Base-by-base conservation (phyloP, 1,140 invertebrate species). In the Teleogryllus occipitalis region DNA sequence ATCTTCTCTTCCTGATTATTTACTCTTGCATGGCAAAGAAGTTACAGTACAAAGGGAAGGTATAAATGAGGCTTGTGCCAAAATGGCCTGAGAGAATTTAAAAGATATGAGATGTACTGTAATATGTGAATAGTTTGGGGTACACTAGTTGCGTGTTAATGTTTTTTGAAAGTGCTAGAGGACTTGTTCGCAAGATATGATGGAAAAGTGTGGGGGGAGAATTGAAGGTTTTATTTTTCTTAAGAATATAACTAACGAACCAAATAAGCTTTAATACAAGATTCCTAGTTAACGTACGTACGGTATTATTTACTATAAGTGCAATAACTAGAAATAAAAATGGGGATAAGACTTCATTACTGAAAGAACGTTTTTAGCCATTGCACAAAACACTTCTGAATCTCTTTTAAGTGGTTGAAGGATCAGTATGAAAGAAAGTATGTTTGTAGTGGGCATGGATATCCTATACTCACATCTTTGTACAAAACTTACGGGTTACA, bases 111-210 rank as follows among this genome's bases (percentile, higher is more conserved):
- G 47, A n/a, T 54, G 47, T 77, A 21, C 18, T 47, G 74, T 46
- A 79, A 21, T 22, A 15, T 75, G 47, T 79, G 74, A 74, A 79
- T 74, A 75, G 78, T 79, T 79, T 79, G 78, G 78, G 78, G 78
- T 79, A 79, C 78, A 74, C 2, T 22, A 47, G n/a, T 14, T 47
- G 74, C 72, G 78, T 79, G 78, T 22, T 47, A 27, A 12, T 47
- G 72, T 46, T 18, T 48, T 47, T 46, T 47, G 21, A 12, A 73
- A 75, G 47, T 27, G 48, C 48, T 47, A 77, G 18, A 77, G 22
- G n/a, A 14, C 75, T 75, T 46, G 21, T n/a, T n/a, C 46, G 18
- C 48, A 47, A 47, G 8, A 77, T 77, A n/a, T 48, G 21, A 5
- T 27, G 39, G 21, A 48, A 77, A 46, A 18, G 39, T 7, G 39